Conservation (phyloP, 2,888 invertebrate genomes). For the Sinhomidia bicolor region DNA sequence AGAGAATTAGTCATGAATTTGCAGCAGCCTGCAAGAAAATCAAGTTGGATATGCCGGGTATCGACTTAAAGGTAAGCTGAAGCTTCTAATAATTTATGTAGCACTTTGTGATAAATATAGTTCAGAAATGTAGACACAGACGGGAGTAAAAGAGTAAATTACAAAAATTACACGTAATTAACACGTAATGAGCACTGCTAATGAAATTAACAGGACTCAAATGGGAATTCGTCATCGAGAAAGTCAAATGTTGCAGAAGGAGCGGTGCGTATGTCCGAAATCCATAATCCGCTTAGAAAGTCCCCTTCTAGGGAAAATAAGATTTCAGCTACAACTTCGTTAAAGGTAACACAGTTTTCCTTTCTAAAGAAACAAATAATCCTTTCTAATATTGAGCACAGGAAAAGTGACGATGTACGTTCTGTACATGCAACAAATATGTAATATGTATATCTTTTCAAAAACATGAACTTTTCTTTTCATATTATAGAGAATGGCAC, state of each 20-base stretch:
- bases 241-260: constrained; percentile 4
- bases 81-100: background rate
- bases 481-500: constrained; percentile 33
- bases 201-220: constrained; percentile 13
- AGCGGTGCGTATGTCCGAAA: background rate
- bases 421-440: background rate
- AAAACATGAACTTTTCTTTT: background rate
- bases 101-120: too few species aligned
- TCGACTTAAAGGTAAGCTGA: constrained; percentile 23
- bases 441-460: background rate
- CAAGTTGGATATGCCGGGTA: constrained; percentile 54
- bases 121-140: too few species aligned
- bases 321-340: constrained; percentile 9
- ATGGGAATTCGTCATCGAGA: background rate
- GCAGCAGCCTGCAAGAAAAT: constrained; percentile 68
- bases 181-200: too few species aligned
- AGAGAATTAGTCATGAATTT: constrained; percentile 63
- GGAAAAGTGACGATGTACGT: background rate
- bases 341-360: constrained; percentile 42
- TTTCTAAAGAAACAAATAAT: too few species aligned
- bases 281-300: constrained; percentile 41
- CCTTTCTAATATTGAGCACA: background rate
- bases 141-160: too few species aligned
- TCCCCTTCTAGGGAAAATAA: constrained; percentile 53
- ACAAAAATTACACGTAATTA: too few species aligned